Evolutionary conservation across 2,797 vertebrate genomes (phyloP).

Genomic region (Tauraco hartlaubi): DNA sequence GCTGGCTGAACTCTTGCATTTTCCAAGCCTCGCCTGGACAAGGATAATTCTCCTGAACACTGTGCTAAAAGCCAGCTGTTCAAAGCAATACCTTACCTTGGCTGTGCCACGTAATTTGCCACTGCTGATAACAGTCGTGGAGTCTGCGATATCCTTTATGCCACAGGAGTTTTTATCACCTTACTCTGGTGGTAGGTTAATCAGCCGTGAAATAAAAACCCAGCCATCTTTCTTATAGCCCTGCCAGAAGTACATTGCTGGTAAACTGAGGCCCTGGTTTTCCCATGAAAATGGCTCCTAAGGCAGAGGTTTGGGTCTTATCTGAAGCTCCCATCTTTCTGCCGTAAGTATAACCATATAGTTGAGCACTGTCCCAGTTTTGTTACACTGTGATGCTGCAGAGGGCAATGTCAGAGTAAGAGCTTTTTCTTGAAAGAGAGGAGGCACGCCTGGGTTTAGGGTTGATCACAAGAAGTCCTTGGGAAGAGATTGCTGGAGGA

Average conservation of each 20-base stretch:
- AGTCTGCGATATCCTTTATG: background rate
- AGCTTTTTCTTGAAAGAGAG: background rate
- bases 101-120: constrained; percentile 43
- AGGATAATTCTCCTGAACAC: constrained; percentile 9
- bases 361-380: fast-evolving
- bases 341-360: background rate
- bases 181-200: background rate
- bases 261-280: background rate
- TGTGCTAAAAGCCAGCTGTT: constrained; percentile 41
- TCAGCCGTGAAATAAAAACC: background rate
- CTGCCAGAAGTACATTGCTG: background rate
- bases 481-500: background rate
- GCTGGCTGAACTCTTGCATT: background rate
- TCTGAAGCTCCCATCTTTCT: background rate
- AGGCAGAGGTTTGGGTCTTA: background rate
- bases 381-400: background rate
- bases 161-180: background rate
- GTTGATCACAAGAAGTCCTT: background rate
- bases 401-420: fast-evolving
- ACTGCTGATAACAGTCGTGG: constrained; percentile 24
- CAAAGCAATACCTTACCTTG: background rate
- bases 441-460: fast-evolving
- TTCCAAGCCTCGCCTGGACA: background rate
- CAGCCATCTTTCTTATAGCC: background rate
- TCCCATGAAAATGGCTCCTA: background rate